Conservation (phyloP, 1,140 invertebrate species). For the Meloidogyne exigua region DNA sequence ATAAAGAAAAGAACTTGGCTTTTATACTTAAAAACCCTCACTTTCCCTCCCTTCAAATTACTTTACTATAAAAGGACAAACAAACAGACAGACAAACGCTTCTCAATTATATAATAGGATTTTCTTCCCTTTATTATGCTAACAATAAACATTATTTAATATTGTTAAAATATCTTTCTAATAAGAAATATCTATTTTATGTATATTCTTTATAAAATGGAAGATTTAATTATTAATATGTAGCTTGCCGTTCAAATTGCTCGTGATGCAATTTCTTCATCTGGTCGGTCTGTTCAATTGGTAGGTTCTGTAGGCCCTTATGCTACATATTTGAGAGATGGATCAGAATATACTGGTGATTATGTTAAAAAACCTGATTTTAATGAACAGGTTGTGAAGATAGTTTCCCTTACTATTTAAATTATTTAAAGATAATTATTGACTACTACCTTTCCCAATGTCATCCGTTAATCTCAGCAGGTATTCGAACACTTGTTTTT, state of each 20-base stretch:
- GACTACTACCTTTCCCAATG: conserved; percentile 80
- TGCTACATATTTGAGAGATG: conserved; percentile 80
- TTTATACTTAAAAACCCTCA: too few species aligned
- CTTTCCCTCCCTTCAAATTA: too few species aligned
- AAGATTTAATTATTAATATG: conserved; percentile 57
- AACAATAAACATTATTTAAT: too few species aligned
- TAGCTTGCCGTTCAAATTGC: conserved; percentile 73
- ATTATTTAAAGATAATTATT: conserved; percentile 66
- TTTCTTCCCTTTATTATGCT: too few species aligned
- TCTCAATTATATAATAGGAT: too few species aligned
- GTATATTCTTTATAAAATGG: too few species aligned
- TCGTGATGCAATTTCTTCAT: conserved; percentile 66
- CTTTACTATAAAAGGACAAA: too few species aligned
- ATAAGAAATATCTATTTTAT: too few species aligned
- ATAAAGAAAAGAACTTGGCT: too few species aligned
- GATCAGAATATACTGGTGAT: conserved; percentile 82
- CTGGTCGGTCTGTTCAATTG: conserved; percentile 24
- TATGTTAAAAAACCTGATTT: conserved; percentile 74
- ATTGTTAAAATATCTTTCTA: too few species aligned
- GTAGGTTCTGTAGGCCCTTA: conserved; percentile 83
- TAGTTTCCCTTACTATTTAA: not conserved
- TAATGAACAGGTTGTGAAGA: conserved; percentile 23
- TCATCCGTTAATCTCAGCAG: conserved; percentile 73
- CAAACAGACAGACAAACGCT: too few species aligned
- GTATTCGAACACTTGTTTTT: conserved; percentile 78